Percentiles rank a stretch among this genome's conserved stretches.
phyloP scores from a whole-genome alignment of 2,113 vertebrate species.

The Takifugu bimaculatus region DNA sequence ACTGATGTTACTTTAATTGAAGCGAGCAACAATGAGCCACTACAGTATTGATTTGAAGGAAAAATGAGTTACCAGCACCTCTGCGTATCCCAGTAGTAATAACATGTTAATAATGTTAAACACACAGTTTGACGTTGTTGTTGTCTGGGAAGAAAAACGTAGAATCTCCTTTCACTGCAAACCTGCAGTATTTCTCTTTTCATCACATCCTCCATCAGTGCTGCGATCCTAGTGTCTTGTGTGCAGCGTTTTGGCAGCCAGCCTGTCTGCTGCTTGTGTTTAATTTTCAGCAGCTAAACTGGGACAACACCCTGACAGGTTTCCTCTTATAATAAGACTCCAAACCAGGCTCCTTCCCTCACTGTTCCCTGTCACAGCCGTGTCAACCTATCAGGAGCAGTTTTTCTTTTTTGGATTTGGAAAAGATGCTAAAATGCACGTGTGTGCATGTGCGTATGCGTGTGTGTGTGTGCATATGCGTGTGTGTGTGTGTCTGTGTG shows the following conservation, averaged over 20 bases:
- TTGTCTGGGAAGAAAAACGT: too few species aligned
- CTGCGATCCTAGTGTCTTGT: too few species aligned
- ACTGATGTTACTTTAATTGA: too few species aligned
- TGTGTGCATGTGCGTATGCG: conserved; percentile 21
- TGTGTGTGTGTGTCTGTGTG: conserved; percentile 33
- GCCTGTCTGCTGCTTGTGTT: conserved; percentile 47
- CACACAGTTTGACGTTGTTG: too few species aligned
- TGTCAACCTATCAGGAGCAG: conserved; percentile 51
- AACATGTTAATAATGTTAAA: too few species aligned
- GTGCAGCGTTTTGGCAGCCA: conserved; percentile 27
- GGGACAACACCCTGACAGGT: conserved; percentile 64
- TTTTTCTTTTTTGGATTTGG: conserved; percentile 6
- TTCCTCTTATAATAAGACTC: conserved; percentile 63
- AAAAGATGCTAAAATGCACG: conserved; percentile 25
- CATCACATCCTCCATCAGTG: too few species aligned
- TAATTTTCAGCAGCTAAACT: conserved; percentile 59
- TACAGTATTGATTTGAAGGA: too few species aligned
- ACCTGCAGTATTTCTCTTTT: too few species aligned
- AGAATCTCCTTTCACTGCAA: too few species aligned
- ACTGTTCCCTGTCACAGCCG: conserved; percentile 56
- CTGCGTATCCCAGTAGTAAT: too few species aligned
- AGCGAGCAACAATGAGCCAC: too few species aligned
- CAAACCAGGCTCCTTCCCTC: conserved; percentile 55
- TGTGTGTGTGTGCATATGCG: conserved; percentile 27
- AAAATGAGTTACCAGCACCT: too few species aligned